A percentile compares a stretch with the other conserved stretches of the same genome.
Conservation (phyloP, 2,113 vertebrate species). For the Fregata magnificens region DNA sequence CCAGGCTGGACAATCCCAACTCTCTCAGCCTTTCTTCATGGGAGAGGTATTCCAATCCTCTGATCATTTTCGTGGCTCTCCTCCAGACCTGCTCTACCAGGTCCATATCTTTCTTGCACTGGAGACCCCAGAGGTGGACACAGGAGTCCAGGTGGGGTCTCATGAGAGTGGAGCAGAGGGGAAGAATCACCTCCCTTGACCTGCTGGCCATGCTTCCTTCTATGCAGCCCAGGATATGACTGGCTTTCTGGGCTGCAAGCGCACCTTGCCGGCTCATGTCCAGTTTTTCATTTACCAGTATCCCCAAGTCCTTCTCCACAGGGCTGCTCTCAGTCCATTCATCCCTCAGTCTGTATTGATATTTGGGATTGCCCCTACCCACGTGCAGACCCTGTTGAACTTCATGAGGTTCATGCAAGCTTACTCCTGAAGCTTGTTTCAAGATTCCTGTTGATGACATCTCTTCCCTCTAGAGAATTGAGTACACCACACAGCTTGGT, state of each 20-base stretch:
- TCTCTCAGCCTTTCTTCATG: neutral
- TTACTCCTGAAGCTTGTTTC: too few relatives aligned
- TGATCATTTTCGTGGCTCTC: too few relatives aligned
- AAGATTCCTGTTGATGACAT: neutral
- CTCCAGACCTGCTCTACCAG: too few relatives aligned
- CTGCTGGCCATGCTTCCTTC: neutral
- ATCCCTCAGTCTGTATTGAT: neutral
- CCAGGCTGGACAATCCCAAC: neutral
- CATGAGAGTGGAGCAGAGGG: neutral
- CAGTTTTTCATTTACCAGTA: neutral
- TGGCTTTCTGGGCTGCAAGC: neutral
- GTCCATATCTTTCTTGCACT: too few relatives aligned
- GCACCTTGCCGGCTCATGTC: neutral
- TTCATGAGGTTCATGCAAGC: too few relatives aligned
- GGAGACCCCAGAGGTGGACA: too few relatives aligned
- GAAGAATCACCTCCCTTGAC: neutral
- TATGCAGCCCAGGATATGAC: neutral
- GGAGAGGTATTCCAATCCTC: too few relatives aligned
- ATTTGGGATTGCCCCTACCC: neutral
- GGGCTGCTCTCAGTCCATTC: neutral
- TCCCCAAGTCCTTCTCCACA: neutral
- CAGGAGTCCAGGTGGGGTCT: too few relatives aligned
- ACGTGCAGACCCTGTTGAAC: neutral
- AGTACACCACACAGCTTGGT: neutral
- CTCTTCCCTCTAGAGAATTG: neutral